phyloP scores from a whole-genome alignment of 2,797 vertebrate genomes.

The Natrix natrix region DNA sequence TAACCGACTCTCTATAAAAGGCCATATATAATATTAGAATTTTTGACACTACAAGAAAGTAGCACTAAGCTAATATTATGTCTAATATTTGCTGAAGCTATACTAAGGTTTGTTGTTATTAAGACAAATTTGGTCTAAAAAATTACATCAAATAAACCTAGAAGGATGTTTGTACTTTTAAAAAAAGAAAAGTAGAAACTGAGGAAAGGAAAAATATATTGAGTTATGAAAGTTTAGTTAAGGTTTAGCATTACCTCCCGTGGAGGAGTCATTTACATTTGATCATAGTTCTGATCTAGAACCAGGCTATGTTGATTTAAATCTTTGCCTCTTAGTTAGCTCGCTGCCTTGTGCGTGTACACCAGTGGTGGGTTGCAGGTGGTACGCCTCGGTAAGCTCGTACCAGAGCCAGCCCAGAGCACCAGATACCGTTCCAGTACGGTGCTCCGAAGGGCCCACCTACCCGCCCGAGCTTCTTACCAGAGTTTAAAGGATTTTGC shows the following conservation, averaged over 20 bases:
- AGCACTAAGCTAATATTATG: not conserved
- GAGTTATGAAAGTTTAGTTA: not conserved
- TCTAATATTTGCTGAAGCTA: not conserved
- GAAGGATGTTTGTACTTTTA: not conserved
- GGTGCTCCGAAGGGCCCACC: too few relatives aligned
- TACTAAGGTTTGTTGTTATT: not conserved
- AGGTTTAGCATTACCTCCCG: not conserved
- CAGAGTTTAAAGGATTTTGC: too few relatives aligned
- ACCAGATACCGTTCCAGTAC: too few relatives aligned
- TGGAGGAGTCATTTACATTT: not conserved
- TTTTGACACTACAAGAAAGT: not conserved
- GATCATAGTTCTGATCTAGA: not conserved
- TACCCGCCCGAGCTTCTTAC: too few relatives aligned
- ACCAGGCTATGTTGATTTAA: not conserved
- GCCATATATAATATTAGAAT: not conserved
- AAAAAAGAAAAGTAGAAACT: not conserved
- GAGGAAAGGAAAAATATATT: not conserved
- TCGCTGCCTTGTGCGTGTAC: too few relatives aligned
- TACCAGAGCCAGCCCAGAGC: too few relatives aligned
- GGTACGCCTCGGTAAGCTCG: too few relatives aligned
- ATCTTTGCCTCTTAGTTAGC: not conserved
- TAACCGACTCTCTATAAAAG: not conserved
- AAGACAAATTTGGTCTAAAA: not conserved
- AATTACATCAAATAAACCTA: not conserved
- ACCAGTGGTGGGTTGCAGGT: too few relatives aligned